A percentile compares a stretch with the other conserved stretches of the same genome.
These are phyloP conservation scores for Trematocara zebra DNA, from an alignment of 2,113 vertebrate genomes.

Conservation along the genomic window DNA sequence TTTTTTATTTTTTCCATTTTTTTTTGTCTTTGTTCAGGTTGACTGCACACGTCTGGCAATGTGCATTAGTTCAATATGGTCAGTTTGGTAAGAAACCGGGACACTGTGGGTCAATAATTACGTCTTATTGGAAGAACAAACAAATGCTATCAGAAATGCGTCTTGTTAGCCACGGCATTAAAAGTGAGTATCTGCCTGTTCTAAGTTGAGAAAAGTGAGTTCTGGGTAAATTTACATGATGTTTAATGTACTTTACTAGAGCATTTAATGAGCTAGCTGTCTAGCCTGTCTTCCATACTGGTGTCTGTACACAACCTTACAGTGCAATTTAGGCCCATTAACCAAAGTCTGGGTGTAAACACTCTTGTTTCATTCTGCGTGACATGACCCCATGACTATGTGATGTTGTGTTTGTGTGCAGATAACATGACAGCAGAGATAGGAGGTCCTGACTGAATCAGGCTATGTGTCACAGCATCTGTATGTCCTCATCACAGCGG, in stretches of 20 bases:
- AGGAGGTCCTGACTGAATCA: constrained; percentile 15
- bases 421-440: not conserved
- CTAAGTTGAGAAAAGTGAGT: not conserved
- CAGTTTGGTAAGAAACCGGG: not conserved
- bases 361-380: not conserved
- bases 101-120: not conserved
- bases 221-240: not conserved
- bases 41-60: not conserved
- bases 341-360: not conserved
- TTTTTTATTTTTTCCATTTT: not conserved
- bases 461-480: constrained; percentile 20
- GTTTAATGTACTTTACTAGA: not conserved
- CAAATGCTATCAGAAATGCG: not conserved
- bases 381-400: not conserved
- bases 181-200: not conserved
- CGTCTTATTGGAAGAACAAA: not conserved
- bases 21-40: not conserved
- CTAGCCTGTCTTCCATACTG: not conserved
- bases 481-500: constrained; percentile 20
- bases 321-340: not conserved
- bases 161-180: not conserved
- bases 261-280: not conserved
- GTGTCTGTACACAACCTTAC: not conserved
- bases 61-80: not conserved
- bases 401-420: not conserved